Conservation (phyloP, 2,888 invertebrate genomes). For the Yponomeuta cagnagella region DNA sequence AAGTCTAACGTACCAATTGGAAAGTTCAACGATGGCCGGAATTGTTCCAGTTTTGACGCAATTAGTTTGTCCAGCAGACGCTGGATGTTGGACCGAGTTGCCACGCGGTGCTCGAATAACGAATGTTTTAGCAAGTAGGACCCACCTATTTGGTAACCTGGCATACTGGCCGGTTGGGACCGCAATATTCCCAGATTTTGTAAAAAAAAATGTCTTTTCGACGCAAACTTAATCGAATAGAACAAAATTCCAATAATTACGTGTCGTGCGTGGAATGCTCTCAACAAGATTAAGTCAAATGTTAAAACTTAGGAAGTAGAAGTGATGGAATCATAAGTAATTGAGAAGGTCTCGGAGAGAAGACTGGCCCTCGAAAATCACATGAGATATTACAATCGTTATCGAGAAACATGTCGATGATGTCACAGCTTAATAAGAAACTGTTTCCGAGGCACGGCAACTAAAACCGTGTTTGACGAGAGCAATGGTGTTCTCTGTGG, state of each 20-base stretch:
- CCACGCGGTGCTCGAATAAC: not conserved
- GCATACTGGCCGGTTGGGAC: too few species aligned
- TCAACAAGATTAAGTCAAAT: not conserved
- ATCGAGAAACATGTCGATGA: not conserved
- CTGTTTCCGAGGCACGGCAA: not conserved
- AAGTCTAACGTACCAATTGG: not conserved
- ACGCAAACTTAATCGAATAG: not conserved
- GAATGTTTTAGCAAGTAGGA: too few species aligned
- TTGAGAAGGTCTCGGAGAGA: not conserved
- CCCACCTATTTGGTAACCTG: too few species aligned
- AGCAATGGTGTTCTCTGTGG: not conserved
- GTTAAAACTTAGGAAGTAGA: not conserved
- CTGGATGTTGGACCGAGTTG: not conserved
- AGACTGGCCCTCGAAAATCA: not conserved
- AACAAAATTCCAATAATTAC: too few species aligned
- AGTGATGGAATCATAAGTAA: not conserved
- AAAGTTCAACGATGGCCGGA: not conserved
- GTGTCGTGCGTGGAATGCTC: too few species aligned
- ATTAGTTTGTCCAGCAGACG: not conserved
- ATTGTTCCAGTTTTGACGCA: not conserved
- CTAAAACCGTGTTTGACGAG: not conserved
- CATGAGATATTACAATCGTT: not conserved
- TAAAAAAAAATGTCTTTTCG: not conserved
- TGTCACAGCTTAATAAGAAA: not conserved
- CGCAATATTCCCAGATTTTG: too few species aligned